Percentiles rank a stretch among this genome's conserved stretches.
Conservation (phyloP, 2,797 vertebrate species). For the Bradypodion ventrale region DNA sequence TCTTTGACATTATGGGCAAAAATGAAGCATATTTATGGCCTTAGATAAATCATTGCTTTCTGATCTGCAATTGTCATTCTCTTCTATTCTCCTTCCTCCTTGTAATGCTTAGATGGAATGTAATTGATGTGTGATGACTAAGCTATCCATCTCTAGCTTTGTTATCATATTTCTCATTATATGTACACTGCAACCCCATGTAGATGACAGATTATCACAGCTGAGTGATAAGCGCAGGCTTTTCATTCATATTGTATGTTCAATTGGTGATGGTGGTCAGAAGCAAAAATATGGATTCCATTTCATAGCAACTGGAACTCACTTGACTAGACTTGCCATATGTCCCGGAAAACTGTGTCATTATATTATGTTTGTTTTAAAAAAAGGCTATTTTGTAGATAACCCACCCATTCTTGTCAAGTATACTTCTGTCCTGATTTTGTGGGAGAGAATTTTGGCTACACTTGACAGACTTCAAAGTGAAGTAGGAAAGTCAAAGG, state of each 20-base stretch:
- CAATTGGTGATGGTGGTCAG: neutral
- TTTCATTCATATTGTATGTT: neutral
- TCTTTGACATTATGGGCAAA: neutral
- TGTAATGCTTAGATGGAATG: neutral
- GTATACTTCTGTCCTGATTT: too few relatives aligned
- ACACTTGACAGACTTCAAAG: too few relatives aligned
- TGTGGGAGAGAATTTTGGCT: too few relatives aligned
- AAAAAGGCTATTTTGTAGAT: too few relatives aligned
- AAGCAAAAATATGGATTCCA: slow-evolving; percentile 6
- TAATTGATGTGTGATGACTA: too few relatives aligned
- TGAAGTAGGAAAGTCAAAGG: too few relatives aligned
- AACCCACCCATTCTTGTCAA: too few relatives aligned
- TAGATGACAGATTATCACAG: neutral
- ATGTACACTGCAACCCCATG: neutral
- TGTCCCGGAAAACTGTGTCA: too few relatives aligned
- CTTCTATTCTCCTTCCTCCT: neutral
- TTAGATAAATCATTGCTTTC: neutral
- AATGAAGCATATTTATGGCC: neutral
- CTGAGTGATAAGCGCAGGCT: too few relatives aligned
- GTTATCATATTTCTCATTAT: neutral
- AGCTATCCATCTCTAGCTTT: neutral
- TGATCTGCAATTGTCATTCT: neutral
- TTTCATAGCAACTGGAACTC: slow-evolving; percentile 7
- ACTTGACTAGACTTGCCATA: too few relatives aligned
- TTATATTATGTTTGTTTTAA: too few relatives aligned